Percentiles rank a stretch among this genome's conserved stretches.
phyloP scores from a whole-genome alignment of 2,888 invertebrate genomes.

The Synergus gifuensis region DNA sequence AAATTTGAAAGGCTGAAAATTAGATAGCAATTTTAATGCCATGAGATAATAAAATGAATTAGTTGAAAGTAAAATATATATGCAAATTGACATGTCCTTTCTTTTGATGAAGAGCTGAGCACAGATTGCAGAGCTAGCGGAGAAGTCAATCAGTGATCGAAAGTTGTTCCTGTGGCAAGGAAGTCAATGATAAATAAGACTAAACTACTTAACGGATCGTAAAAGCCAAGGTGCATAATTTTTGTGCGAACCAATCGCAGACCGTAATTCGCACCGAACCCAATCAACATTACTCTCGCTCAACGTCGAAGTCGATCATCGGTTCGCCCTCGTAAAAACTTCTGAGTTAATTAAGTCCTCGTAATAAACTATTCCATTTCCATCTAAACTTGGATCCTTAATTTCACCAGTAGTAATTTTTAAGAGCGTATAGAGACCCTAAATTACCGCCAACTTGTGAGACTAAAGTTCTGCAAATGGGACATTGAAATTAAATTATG shows the following conservation, averaged over 20 bases:
- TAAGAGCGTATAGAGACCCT: neutral
- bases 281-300: constrained; percentile 57
- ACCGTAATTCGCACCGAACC: constrained; percentile 53
- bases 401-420: constrained; percentile 31
- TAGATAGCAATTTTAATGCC: no score
- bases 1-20: no score
- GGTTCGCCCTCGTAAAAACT: constrained; percentile 55
- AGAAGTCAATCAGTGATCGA: constrained; percentile 43
- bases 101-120: constrained; percentile 20
- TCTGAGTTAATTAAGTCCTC: constrained; percentile 56
- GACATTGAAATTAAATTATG: neutral
- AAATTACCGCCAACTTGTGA: neutral
- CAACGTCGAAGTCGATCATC: constrained; percentile 54
- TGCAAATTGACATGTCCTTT: neutral
- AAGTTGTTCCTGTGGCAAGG: constrained; percentile 46
- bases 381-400: constrained; percentile 32
- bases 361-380: constrained; percentile 50
- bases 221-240: constrained; percentile 57
- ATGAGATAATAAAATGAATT: no score
- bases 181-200: constrained; percentile 60
- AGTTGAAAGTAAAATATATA: neutral
- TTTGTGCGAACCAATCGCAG: constrained; percentile 51
- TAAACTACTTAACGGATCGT: constrained; percentile 68
- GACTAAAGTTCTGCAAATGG: neutral
- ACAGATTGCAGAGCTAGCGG: constrained; percentile 40